Evolutionary conservation across 2,113 vertebrate genomes (phyloP).

Genomic region (Hoplias malabaricus): DNA sequence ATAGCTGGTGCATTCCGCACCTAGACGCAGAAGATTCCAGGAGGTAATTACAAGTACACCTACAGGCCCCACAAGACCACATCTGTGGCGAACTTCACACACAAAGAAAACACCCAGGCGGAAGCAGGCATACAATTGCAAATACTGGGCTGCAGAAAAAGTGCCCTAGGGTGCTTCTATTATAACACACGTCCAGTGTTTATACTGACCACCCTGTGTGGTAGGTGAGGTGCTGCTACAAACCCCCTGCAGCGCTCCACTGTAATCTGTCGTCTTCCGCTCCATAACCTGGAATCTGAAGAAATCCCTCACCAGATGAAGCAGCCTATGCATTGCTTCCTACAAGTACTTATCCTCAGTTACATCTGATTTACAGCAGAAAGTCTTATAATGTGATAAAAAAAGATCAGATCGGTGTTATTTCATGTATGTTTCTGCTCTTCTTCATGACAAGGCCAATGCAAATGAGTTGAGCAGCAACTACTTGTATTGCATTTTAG

Average conservation of each 20-base stretch:
- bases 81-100: constrained; percentile 20
- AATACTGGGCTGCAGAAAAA: background rate
- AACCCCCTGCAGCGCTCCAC: constrained; percentile 22
- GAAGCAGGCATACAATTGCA: background rate
- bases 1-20: constrained; percentile 45
- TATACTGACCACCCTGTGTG: constrained; percentile 28
- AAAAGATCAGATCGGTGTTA: too few species aligned
- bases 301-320: constrained; percentile 69
- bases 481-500: too few species aligned
- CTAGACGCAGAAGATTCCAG: constrained; percentile 42
- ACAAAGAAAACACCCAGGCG: constrained; percentile 2
- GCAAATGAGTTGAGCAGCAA: too few species aligned
- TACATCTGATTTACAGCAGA: constrained; percentile 59
- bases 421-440: too few species aligned
- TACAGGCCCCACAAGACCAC: constrained; percentile 29
- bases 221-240: constrained; percentile 16
- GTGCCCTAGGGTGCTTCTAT: constrained; percentile 22
- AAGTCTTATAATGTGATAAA: too few species aligned
- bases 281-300: constrained; percentile 70
- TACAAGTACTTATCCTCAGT: too few species aligned
- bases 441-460: too few species aligned
- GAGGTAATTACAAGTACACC: constrained; percentile 34
- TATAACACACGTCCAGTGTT: constrained; percentile 10
- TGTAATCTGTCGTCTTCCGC: constrained; percentile 40
- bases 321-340: constrained; percentile 54